These are phyloP conservation scores for Hipparchia sbordonii DNA, from an alignment of 2,888 invertebrate species.

Conservation along the genomic window DNA sequence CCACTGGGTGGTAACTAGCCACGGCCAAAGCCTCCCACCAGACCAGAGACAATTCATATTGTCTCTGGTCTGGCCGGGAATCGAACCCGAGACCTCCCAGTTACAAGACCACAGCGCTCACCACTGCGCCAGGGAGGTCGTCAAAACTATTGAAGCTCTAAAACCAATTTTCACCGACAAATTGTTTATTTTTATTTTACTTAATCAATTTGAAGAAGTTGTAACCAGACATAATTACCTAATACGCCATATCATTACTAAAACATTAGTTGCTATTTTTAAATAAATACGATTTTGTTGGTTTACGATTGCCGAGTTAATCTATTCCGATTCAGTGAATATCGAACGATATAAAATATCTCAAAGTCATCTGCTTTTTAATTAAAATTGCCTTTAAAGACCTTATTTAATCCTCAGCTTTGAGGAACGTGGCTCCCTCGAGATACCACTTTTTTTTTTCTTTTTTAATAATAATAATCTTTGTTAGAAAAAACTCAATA, in stretches of 20 bases:
- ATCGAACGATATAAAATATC: neutral
- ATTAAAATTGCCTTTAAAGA: no score
- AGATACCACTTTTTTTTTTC: no score
- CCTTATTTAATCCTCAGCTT: no score
- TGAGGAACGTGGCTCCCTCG: no score
- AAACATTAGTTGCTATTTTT: slow-evolving; percentile 9
- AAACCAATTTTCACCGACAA: neutral
- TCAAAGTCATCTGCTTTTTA: no score
- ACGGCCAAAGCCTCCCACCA: neutral
- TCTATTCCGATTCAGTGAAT: neutral
- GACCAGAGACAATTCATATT: no score
- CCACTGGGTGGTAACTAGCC: neutral
- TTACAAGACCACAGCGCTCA: no score
- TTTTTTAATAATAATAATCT: no score
- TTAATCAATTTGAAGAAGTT: neutral
- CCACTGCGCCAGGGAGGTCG: no score
- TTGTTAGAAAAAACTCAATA: no score
- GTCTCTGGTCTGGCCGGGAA: no score
- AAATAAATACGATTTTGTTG: neutral
- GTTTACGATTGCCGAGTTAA: neutral
- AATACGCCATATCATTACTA: neutral
- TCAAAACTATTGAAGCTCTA: neutral
- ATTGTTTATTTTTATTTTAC: neutral
- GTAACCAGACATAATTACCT: neutral
- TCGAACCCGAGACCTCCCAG: no score